A percentile compares a stretch with the other conserved stretches of the same genome.
Conservation (phyloP, 1,140 invertebrate species). For the Apocrypta bakeri region DNA sequence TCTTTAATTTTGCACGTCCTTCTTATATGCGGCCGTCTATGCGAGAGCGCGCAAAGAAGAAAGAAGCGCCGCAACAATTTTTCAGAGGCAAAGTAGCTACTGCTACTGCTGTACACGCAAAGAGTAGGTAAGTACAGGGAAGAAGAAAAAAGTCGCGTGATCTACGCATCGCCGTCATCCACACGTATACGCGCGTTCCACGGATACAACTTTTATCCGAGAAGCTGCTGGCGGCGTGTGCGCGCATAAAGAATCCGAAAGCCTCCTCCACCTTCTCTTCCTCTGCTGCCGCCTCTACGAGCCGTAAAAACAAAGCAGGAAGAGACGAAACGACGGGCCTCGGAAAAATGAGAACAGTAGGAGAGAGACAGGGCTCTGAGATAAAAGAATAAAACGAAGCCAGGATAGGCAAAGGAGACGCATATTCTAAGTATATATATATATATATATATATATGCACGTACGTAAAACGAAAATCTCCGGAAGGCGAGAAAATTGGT, state of each 20-base stretch:
- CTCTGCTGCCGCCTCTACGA: not conserved
- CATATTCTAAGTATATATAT: not conserved
- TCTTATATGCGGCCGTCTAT: not conserved
- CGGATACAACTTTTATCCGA: constrained; percentile 2
- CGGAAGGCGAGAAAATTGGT: constrained; percentile 30
- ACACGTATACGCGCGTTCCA: not conserved
- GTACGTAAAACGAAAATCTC: constrained; percentile 16
- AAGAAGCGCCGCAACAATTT: not conserved
- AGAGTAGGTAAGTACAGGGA: not conserved
- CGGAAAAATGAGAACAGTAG: not conserved
- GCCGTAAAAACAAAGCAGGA: constrained; percentile 19
- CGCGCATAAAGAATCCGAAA: constrained; percentile 8
- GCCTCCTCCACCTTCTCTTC: too few relatives aligned
- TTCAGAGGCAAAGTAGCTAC: not conserved
- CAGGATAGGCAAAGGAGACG: not conserved
- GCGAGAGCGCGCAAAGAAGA: not conserved
- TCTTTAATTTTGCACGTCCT: constrained; percentile 24
- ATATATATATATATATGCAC: too few relatives aligned
- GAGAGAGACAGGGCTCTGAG: not conserved
- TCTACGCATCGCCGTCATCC: constrained; percentile 6
- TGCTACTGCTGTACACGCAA: not conserved
- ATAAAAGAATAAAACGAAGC: constrained; percentile 26
- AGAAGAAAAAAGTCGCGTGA: not conserved
- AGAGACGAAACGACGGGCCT: not conserved
- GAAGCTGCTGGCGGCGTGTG: constrained; percentile 9